Conservation (phyloP, 2,797 vertebrate species). For the Decapterus maruadsi region DNA sequence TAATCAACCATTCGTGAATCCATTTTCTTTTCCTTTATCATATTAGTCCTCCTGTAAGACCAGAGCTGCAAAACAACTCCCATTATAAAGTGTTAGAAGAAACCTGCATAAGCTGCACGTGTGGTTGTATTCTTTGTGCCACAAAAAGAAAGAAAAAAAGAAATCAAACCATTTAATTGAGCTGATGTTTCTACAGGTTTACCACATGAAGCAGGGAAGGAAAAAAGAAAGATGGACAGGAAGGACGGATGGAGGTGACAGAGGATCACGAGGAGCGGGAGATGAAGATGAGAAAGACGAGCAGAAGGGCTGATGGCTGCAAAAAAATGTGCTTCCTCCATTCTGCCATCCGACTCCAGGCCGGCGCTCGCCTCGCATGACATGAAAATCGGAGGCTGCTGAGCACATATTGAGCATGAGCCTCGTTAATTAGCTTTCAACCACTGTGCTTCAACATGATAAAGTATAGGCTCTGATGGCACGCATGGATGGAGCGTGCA, state of each 20-base stretch:
- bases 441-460: constrained; percentile 57
- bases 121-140: too few relatives aligned
- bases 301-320: constrained; percentile 34
- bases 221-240: not conserved
- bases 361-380: constrained; percentile 37
- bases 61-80: not conserved
- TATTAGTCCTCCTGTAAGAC: too few relatives aligned
- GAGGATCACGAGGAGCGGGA: constrained; percentile 15
- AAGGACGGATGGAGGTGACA: constrained; percentile 52
- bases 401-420: constrained; percentile 55
- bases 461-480: constrained; percentile 49
- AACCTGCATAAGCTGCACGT: too few relatives aligned
- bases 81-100: too few relatives aligned
- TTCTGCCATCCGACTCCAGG: constrained; percentile 20
- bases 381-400: constrained; percentile 39
- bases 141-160: not conserved
- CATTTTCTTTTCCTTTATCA: too few relatives aligned
- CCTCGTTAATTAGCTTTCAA: constrained; percentile 76
- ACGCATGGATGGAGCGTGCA: constrained; percentile 44
- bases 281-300: constrained; percentile 33
- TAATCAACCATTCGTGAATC: too few relatives aligned
- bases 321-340: constrained; percentile 30
- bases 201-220: not conserved
- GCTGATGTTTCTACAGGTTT: not conserved
- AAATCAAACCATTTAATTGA: not conserved